Base-by-base conservation (phyloP, 2,888 invertebrate species). In the Ennomos quercinarius region DNA sequence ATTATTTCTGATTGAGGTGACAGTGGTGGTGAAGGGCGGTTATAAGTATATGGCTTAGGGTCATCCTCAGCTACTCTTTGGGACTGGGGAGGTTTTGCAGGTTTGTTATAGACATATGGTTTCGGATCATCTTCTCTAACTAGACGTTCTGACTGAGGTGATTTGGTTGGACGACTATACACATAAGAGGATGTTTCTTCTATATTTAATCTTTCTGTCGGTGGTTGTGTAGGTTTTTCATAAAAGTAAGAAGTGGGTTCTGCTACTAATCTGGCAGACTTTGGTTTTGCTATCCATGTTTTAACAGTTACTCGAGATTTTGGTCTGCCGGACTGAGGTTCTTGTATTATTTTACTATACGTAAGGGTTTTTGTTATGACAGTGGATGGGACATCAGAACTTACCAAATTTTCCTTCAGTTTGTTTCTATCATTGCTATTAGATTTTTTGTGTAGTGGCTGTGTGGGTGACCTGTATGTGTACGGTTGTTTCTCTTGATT, bases 201-300 rank as follows among this genome's bases (percentile, higher is more conserved):
- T 9, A 78, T 56, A 6, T 52, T 41, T n/a, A 81, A 63, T 53
- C 77, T 78, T 67, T 78, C 79, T 46, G 72, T 72, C 6, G 77
- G 68, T 10, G 76, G 59, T 60, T 78, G 80, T 11, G 77, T 74
- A 6, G 87, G 85, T 62, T 68, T 80, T 36, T 77, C 61, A 55
- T 87, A 87, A 12, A 76, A 77, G 36, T 87, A 88, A 5, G 87
- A 73, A 46, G 86, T 83, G 5, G 87, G 81, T 52, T 83, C 79
- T 10, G 73, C 76, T 17, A 82, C 70, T 52, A 88, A 61, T 68
- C 78, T 85, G 10, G 78, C 83, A 39, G 80, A 71, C 73, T 84
- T 90, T n/a, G 91, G 90, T 75, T 89, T 89, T 3, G 89, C 80
- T 52, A 91, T 83, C 91, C 91, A 92, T 5, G 91, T 90, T 76